Base-by-base conservation (phyloP, 2,113 vertebrate genomes). In the Notiomystis cincta region DNA sequence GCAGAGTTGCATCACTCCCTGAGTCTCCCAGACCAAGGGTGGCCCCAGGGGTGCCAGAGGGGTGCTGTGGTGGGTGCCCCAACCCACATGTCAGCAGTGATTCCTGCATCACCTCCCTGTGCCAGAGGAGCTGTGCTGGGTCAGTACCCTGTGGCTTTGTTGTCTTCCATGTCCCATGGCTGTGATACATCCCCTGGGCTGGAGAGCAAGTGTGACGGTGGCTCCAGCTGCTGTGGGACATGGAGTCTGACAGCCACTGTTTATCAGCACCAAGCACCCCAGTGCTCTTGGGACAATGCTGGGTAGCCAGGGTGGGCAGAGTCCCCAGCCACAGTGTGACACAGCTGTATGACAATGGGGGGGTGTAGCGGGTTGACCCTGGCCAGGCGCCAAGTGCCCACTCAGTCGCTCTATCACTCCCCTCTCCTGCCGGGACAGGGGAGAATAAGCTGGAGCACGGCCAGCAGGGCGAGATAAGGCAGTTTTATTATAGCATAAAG, bases 121-220 rank as follows among this genome's bases (percentile, higher is more conserved):
- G n/a, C 30, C 53, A 75, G n/a, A 31, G 53, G 69, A 54, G 38
- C 44, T 90, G 45, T 31, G 31, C 45, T 58, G 50, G 7, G 58
- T 50, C 62, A n/a, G 45, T 6, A 0, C 42, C 31, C 9, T 0
- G 40, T 2, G 2, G 47, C 27, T 93, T 72, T 67, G 48, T 85
- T 2, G 2, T 50, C 25, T 71, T 45, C 44, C 3, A 0, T 1
- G 0, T 82, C 48, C 54, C 18, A 18, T 10, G 21, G 12, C 73
- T 3, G 2, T 13, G 25, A 38, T 16, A n/a, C 0, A 0, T 72
- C 38, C 45, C 38, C 14, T 2, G 6, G 53, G 12, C 79, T 66
- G 42, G 9, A 37, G 24, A 53, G 23, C 0, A 0, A 47, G 45
- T 1, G 2, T 53, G 67, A 23, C 0, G 2, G 37, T 10, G 10